phyloP scores from a whole-genome alignment of 2,113 vertebrate species.

The Coracopsis vasa region DNA sequence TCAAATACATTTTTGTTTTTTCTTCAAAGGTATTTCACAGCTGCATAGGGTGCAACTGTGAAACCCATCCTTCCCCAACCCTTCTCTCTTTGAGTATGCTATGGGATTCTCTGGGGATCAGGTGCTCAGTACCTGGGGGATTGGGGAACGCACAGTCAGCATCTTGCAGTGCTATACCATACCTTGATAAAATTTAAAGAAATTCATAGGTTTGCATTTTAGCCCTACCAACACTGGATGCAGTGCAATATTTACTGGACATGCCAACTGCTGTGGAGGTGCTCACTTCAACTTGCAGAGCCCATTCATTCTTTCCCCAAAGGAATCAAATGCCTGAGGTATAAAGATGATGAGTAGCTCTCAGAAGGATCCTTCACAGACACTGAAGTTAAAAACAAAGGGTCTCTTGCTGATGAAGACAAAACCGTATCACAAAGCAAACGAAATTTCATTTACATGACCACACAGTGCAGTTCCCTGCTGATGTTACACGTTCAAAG shows the following conservation, averaged over 20 bases:
- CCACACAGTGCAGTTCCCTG: neutral
- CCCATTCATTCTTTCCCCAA: neutral
- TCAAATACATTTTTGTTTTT: neutral
- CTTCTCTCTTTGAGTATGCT: neutral
- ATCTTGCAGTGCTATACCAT: neutral
- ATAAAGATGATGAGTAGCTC: neutral
- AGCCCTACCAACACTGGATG: neutral
- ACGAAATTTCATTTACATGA: neutral
- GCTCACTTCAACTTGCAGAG: neutral
- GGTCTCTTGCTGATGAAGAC: neutral
- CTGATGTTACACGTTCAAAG: neutral
- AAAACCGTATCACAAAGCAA: neutral
- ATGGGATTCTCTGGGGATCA: neutral
- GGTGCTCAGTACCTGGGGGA: neutral
- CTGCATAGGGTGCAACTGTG: neutral
- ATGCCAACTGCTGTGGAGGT: neutral
- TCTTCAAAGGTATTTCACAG: neutral
- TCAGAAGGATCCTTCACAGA: neutral
- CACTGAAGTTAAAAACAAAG: neutral
- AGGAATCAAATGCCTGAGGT: neutral
- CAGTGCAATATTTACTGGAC: neutral
- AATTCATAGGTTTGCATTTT: neutral
- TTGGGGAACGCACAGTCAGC: neutral
- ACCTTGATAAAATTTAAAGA: neutral
- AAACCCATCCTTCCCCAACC: neutral